Percentiles rank a stretch among this genome's conserved stretches.
Conservation (phyloP, 30 jellyfish, hydroid and myxozoan genomes). For the Cassiopea andromeda region DNA sequence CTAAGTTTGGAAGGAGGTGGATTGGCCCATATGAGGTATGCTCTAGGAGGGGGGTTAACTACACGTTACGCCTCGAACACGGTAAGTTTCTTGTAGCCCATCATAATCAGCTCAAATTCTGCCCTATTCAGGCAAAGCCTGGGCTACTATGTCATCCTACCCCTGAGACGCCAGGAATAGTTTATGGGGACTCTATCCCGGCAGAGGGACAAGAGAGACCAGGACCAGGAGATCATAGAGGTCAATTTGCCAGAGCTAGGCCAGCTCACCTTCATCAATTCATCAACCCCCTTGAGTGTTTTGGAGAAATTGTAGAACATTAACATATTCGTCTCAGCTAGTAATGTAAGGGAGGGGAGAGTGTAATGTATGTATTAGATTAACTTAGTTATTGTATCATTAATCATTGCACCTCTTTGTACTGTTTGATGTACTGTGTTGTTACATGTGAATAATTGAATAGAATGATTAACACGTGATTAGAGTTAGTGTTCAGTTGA, state of each 20-base stretch:
- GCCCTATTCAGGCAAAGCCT: conserved; percentile 15
- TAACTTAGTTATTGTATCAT: neutral
- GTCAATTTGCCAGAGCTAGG: neutral
- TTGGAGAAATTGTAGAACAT: conserved; percentile 25
- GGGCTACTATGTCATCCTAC: conserved; percentile 22
- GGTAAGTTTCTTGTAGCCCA: neutral
- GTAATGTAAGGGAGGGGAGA: neutral
- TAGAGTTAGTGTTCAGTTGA: neutral
- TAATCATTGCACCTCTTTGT: neutral
- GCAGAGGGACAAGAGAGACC: neutral
- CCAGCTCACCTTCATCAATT: conserved; percentile 27
- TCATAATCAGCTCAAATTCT: conserved; percentile 11
- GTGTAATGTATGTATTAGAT: conserved; percentile 2
- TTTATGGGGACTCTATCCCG: neutral
- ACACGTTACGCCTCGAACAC: neutral
- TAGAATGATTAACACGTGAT: neutral
- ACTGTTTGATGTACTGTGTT: neutral
- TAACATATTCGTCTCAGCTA: neutral
- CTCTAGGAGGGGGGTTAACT: conserved; percentile 11
- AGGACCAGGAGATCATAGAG: neutral
- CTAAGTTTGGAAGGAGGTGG: conserved; percentile 12
- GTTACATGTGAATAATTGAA: neutral
- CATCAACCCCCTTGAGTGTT: conserved; percentile 28
- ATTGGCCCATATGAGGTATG: neutral
- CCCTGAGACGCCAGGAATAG: conserved; percentile 22